These are phyloP conservation scores for Chrosomus eos DNA, from an alignment of 2,797 vertebrate species.

Conservation along the genomic window DNA sequence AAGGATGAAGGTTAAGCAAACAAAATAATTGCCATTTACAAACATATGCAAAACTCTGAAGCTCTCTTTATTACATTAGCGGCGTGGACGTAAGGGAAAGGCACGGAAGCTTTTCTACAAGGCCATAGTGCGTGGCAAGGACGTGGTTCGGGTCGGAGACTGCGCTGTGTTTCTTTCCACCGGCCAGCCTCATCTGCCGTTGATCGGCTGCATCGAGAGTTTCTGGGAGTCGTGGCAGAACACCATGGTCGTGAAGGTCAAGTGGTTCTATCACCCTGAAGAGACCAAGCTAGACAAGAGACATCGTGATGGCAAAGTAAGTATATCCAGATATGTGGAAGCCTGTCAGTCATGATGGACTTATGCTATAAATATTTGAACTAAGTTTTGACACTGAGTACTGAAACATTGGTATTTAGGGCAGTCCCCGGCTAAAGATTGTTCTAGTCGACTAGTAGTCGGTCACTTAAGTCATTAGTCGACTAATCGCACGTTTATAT, in stretches of 20 bases:
- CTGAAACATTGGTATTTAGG: not conserved
- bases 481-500: not conserved
- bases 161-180: constrained; percentile 97
- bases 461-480: not conserved
- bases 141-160: constrained; percentile 91
- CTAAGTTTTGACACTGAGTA: not conserved
- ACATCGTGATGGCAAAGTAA: constrained; percentile 87
- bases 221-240: constrained; percentile 98
- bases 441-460: not conserved
- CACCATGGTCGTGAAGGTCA: constrained; percentile 97
- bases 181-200: constrained; percentile 92
- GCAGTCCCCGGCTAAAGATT: not conserved
- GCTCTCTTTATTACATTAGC: constrained; percentile 72
- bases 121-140: constrained; percentile 93
- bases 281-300: constrained; percentile 95
- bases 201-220: constrained; percentile 96
- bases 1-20: not conserved
- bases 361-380: not conserved
- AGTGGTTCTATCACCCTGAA: constrained; percentile 99
- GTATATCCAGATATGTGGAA: constrained; percentile 9
- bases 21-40: not conserved
- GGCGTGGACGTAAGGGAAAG: constrained; percentile 94
- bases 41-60: not conserved
- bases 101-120: constrained; percentile 97
- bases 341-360: not conserved